phyloP scores from a whole-genome alignment of 2,797 vertebrate species.

The Tachyglossus aculeatus region DNA sequence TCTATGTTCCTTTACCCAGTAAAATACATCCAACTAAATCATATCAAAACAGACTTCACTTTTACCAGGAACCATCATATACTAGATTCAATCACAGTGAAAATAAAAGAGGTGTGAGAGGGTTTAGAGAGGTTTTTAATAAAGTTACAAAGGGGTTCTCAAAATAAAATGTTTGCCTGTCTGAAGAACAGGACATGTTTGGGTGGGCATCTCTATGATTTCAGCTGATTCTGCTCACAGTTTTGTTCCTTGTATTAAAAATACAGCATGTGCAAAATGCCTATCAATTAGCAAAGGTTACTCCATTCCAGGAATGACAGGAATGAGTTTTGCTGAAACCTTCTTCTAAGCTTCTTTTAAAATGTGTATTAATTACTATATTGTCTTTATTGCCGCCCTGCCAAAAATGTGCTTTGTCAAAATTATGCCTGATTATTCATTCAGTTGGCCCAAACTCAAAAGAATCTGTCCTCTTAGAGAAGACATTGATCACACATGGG shows the following conservation, averaged over 20 bases:
- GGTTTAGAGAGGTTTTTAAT: too few relatives aligned
- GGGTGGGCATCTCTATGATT: too few relatives aligned
- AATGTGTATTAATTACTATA: conserved; percentile 45
- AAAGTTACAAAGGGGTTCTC: too few relatives aligned
- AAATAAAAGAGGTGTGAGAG: too few relatives aligned
- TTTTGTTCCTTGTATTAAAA: background rate
- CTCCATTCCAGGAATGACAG: background rate
- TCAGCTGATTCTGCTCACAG: background rate
- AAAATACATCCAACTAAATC: too few relatives aligned
- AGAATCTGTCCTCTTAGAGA: conserved; percentile 21
- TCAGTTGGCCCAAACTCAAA: background rate
- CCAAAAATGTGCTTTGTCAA: conserved; percentile 21
- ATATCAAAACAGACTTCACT: too few relatives aligned
- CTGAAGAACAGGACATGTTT: too few relatives aligned
- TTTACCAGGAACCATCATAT: too few relatives aligned
- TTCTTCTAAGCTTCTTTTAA: conserved; percentile 26
- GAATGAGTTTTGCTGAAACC: conserved; percentile 21
- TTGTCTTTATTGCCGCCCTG: conserved; percentile 33
- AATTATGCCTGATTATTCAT: conserved; percentile 10
- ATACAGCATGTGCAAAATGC: conserved; percentile 15
- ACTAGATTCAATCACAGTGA: too few relatives aligned
- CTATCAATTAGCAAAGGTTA: background rate
- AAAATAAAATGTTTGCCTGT: too few relatives aligned
- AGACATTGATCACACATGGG: background rate
- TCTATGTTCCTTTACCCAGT: too few relatives aligned